Percentiles rank a stretch among this genome's conserved stretches.
phyloP scores from a whole-genome alignment of 2,797 vertebrate genomes.

The Acrocephalus scirpaceus region DNA sequence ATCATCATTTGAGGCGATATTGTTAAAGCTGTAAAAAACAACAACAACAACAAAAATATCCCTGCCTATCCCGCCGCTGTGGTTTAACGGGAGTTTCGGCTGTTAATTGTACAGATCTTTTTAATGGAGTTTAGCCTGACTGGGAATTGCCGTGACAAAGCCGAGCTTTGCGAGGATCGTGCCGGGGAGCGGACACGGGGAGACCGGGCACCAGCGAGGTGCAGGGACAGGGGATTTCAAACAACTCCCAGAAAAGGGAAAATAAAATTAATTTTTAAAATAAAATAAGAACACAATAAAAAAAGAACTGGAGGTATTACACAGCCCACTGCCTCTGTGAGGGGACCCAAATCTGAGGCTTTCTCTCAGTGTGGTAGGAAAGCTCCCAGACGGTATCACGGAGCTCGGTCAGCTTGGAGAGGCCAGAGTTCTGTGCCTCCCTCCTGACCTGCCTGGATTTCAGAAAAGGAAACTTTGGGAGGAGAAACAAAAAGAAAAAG shows the following conservation, averaged over 20 bases:
- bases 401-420: not conserved
- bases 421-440: not conserved
- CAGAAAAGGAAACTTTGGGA: not conserved
- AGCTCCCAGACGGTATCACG: accelerated
- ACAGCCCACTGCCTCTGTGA: not conserved
- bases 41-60: not conserved
- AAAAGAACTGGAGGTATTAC: not conserved
- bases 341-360: not conserved
- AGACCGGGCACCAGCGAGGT: accelerated
- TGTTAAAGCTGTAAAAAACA: not conserved
- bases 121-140: not conserved
- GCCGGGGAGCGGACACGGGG: accelerated
- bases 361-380: not conserved
- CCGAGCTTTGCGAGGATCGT: not conserved
- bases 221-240: not conserved
- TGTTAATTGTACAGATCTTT: not conserved
- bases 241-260: not conserved
- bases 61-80: not conserved
- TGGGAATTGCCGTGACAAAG: not conserved
- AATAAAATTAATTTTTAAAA: not conserved
- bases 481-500: not conserved
- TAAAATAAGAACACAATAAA: not conserved
- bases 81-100: not conserved
- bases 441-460: not conserved
- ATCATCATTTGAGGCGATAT: slow-evolving; percentile 6